A percentile compares a stretch with the other conserved stretches of the same genome.
These are phyloP conservation scores for Zaprionus ornatus DNA, from an alignment of 1,140 invertebrate genomes.

Conservation along the genomic window DNA sequence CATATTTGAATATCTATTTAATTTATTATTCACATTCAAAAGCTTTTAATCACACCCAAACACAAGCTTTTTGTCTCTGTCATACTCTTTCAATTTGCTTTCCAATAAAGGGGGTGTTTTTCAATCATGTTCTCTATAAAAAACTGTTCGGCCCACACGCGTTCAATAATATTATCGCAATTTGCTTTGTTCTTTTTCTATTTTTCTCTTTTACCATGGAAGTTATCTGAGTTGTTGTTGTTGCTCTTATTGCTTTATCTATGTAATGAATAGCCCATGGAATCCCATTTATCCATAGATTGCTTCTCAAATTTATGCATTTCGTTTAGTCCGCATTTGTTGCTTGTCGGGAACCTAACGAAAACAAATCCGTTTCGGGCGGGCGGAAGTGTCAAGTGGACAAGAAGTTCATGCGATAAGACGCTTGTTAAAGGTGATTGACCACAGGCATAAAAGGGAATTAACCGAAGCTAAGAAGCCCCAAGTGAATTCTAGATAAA, in stretches of 20 bases:
- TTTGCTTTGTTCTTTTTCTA: constrained; percentile 52
- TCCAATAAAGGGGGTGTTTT: not conserved
- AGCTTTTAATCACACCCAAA: not conserved
- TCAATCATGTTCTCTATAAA: constrained; percentile 26
- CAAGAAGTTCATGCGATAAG: constrained; percentile 40
- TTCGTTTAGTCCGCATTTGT: constrained; percentile 64
- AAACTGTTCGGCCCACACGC: constrained; percentile 24
- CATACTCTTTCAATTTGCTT: not conserved
- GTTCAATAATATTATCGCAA: constrained; percentile 45
- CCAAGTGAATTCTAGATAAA: not conserved
- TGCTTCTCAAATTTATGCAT: constrained; percentile 53
- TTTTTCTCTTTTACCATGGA: constrained; percentile 22
- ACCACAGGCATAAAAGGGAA: not conserved
- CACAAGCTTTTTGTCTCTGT: not conserved
- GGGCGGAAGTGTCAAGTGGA: constrained; percentile 65
- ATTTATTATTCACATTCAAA: not conserved
- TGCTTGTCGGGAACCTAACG: constrained; percentile 48
- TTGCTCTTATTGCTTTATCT: constrained; percentile 25
- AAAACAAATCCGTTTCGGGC: constrained; percentile 31
- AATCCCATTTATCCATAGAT: constrained; percentile 52
- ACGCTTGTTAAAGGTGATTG: constrained; percentile 25
- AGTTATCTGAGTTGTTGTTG: constrained; percentile 25
- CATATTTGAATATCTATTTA: too few species aligned
- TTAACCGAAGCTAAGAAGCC: not conserved
- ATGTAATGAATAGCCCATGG: constrained; percentile 46